These are phyloP conservation scores for Dromococcyx pavoninus DNA, from an alignment of 2,797 vertebrate species.

Conservation along the genomic window DNA sequence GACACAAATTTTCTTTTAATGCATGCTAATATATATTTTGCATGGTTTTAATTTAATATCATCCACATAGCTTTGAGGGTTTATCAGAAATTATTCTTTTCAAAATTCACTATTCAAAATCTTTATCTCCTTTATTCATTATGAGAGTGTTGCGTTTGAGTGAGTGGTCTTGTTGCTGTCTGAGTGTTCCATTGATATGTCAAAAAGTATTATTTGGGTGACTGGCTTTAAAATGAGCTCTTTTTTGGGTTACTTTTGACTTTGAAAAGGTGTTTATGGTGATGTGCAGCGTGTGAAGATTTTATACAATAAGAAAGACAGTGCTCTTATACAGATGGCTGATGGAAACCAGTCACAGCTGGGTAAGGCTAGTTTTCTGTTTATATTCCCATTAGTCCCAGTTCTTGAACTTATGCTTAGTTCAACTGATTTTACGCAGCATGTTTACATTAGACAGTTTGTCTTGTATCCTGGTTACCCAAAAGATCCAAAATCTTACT, in stretches of 20 bases:
- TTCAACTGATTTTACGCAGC: too few species aligned
- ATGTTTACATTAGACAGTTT: background rate
- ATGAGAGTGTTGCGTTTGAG: constrained; percentile 82
- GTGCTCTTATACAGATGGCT: constrained; percentile 97
- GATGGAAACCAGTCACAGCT: constrained; percentile 95
- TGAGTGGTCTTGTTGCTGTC: constrained; percentile 84
- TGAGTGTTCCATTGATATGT: constrained; percentile 84
- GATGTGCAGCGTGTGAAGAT: constrained; percentile 99
- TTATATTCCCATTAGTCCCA: background rate
- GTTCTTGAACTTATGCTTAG: background rate
- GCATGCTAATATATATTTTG: constrained; percentile 89
- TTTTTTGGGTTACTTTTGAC: constrained; percentile 81
- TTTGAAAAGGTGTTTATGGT: constrained; percentile 92
- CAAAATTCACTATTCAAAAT: constrained; percentile 86
- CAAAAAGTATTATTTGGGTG: constrained; percentile 52
- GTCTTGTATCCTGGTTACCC: background rate
- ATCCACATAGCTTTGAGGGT: constrained; percentile 89
- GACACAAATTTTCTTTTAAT: constrained; percentile 86
- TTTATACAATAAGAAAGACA: constrained; percentile 99
- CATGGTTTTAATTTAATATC: constrained; percentile 89
- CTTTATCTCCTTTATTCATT: constrained; percentile 88
- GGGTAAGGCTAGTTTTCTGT: constrained; percentile 81
- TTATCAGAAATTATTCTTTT: constrained; percentile 86
- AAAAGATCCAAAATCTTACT: background rate
- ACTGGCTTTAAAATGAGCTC: constrained; percentile 73